These are phyloP conservation scores for Pteropus rufus DNA, from an alignment of 2,797 vertebrate species.

Conservation along the genomic window DNA sequence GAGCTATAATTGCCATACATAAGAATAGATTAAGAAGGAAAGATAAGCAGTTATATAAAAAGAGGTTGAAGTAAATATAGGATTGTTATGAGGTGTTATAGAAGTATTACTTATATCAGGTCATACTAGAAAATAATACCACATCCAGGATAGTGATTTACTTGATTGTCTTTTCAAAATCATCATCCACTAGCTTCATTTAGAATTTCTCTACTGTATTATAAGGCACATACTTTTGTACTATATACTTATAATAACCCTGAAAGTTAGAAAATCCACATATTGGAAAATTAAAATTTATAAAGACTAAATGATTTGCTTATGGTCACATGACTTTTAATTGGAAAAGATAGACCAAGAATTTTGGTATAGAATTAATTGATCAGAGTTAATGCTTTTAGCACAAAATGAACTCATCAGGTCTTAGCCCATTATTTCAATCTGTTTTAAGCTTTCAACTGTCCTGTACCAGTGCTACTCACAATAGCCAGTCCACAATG, in stretches of 20 bases:
- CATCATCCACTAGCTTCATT: background rate
- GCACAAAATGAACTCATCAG: background rate
- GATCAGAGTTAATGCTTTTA: background rate
- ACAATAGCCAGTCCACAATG: background rate
- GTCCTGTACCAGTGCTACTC: background rate
- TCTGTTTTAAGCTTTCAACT: background rate
- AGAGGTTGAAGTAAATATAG: background rate
- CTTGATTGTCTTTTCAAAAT: background rate
- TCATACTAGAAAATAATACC: background rate
- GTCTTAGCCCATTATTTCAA: background rate
- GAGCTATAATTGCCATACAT: background rate
- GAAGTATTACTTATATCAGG: background rate
- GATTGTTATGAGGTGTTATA: background rate
- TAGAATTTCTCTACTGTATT: background rate
- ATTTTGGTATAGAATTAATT: background rate
- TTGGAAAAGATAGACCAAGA: background rate
- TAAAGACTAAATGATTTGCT: background rate
- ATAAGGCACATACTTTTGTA: background rate
- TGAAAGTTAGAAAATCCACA: background rate
- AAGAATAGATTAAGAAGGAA: background rate
- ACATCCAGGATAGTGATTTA: background rate
- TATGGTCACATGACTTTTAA: background rate
- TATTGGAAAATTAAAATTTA: background rate
- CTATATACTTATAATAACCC: background rate
- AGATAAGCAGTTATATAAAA: background rate